Percentiles rank a stretch among this genome's conserved stretches.
Evolutionary conservation across 2,113 vertebrate species (phyloP).

Genomic region (Otolemur garnettii): DNA sequence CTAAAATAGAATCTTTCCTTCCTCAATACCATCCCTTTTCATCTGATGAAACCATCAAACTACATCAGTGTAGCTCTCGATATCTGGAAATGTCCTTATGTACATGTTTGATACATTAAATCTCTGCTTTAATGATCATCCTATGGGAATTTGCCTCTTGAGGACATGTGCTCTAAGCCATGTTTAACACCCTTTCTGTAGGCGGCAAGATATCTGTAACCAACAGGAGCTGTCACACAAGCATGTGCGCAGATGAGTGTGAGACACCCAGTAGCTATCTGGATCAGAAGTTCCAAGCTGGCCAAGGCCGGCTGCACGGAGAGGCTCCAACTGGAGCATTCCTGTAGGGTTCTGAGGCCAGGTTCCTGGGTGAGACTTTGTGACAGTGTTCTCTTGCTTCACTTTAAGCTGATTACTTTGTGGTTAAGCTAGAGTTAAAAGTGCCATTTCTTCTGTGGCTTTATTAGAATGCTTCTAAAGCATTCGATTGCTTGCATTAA

Average conservation of each 20-base stretch:
- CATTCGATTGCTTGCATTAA: background rate
- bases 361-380: background rate
- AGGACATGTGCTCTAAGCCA: background rate
- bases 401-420: background rate
- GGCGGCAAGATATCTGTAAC: background rate
- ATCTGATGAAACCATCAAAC: background rate
- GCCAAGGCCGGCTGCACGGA: background rate
- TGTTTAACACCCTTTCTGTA: background rate
- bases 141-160: background rate
- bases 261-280: background rate
- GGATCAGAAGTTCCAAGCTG: background rate
- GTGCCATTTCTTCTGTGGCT: background rate
- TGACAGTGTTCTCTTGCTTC: background rate
- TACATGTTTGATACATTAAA: background rate
- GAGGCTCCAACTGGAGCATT: background rate
- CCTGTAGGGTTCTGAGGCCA: background rate
- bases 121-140: background rate
- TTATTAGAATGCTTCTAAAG: background rate
- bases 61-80: background rate
- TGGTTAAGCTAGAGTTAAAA: background rate
- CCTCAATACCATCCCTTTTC: background rate
- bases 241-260: background rate
- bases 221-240: background rate
- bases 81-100: background rate
- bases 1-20: background rate